Evolutionary conservation across 2,113 vertebrate genomes (phyloP), one percentile per base, ranked within the genome.

Genomic region (Cyanoliseus patagonus): DNA sequence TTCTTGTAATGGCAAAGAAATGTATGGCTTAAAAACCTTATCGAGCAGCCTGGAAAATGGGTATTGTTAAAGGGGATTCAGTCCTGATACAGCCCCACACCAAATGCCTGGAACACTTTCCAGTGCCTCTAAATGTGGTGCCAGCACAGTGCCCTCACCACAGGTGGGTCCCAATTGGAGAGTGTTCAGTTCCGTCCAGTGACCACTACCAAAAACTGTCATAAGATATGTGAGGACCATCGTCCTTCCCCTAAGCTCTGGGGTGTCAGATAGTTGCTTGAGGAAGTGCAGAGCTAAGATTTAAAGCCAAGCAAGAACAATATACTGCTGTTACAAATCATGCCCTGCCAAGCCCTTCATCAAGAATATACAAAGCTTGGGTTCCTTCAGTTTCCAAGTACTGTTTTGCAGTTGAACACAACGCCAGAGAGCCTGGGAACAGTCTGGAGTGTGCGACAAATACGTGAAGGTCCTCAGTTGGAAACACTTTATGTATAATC

Each of bases 281-380:
- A 93, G 81, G 33, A 92, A 72, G 28, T n/a, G 59, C 64, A 83
- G 27, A 25, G 47, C 37, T 74, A 74, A 52, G 41, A 81, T 86
- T 80, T 80, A 70, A 89, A 94, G 49, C 44, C 59, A 94, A 83
- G 18, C 11, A 92, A 88, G 86, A 94, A 19, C 42, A 67, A 64
- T 52, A 41, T 41, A 39, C 31, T 75, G 31, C 64, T 92, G 76
- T 70, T 61, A 88, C 11, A 86, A 94, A 75, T 72, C 30, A 39
- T 27, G 28, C 28, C 51, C 51, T 78, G 51, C 35, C 83, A 53
- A 59, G 25, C 19, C 35, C 61, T 91, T 75, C 33, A 70, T 35
- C 73, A 55, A 59, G 64, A 84, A 25, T 19, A 25, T 16, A 33
- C 7, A 86, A 91, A 94, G 16, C n/a, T 55, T 75, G 57, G 20